A percentile compares a stretch with the other conserved stretches of the same genome.
These are phyloP conservation scores for Carlito syrichta DNA, from an alignment of 2,113 vertebrate species.

Conservation along the genomic window DNA sequence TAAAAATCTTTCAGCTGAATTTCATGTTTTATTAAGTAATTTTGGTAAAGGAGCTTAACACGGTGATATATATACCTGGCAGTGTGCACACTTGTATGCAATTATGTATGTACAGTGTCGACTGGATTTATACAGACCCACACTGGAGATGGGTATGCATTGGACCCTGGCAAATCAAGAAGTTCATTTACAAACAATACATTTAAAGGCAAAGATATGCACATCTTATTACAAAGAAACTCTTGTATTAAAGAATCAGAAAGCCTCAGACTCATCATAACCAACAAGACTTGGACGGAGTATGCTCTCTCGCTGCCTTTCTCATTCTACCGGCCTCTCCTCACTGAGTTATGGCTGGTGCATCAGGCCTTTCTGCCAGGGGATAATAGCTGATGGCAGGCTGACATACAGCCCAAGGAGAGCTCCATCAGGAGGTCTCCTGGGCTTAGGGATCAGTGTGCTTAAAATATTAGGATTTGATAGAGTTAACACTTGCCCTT, in stretches of 20 bases:
- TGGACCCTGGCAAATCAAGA: background rate
- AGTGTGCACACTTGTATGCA: background rate
- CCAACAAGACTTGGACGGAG: background rate
- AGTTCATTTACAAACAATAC: background rate
- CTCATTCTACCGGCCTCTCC: constrained; percentile 61
- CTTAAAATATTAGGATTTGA: constrained; percentile 94
- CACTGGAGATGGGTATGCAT: background rate
- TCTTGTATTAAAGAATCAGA: background rate
- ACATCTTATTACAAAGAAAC: background rate
- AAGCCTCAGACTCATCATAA: background rate
- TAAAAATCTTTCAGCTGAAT: background rate
- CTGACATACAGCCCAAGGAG: constrained; percentile 81
- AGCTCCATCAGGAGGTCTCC: constrained; percentile 83
- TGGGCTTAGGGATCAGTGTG: constrained; percentile 90
- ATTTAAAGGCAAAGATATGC: background rate
- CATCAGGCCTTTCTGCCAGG: constrained; percentile 57
- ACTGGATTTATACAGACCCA: background rate
- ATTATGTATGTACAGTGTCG: background rate
- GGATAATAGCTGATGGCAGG: constrained; percentile 79
- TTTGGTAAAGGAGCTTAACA: constrained; percentile 19
- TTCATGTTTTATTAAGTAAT: constrained; percentile 29
- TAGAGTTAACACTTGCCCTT: constrained; percentile 87
- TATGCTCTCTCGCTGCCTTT: constrained; percentile 1
- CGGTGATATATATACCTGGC: background rate
- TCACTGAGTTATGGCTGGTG: constrained; percentile 64